These are phyloP conservation scores for Pseudolycoriella hygida DNA, from an alignment of 2,888 invertebrate genomes.

Conservation along the genomic window DNA sequence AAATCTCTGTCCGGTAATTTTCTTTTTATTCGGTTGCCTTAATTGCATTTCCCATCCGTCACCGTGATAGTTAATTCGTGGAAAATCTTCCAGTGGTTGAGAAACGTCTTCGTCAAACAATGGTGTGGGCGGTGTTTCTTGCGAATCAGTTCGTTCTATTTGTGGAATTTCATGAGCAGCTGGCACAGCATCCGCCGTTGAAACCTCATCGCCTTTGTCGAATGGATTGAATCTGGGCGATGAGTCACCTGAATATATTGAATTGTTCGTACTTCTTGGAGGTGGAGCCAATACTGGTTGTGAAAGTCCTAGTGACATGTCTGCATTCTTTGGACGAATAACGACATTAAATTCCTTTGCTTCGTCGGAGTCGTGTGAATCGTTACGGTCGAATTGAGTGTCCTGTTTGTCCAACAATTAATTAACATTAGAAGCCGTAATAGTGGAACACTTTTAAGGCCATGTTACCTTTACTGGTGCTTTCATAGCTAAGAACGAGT, in stretches of 20 bases:
- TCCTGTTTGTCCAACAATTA: slow-evolving; percentile 18
- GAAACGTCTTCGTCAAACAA: slow-evolving; percentile 88
- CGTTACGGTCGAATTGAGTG: slow-evolving; percentile 28
- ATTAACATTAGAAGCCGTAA: slow-evolving; percentile 45
- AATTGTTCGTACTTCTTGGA: slow-evolving; percentile 16
- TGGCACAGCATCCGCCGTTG: slow-evolving; percentile 15
- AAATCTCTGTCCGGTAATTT: slow-evolving; percentile 83
- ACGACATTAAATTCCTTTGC: slow-evolving; percentile 66
- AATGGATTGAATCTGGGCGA: slow-evolving; percentile 65
- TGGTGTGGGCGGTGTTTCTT: slow-evolving; percentile 81
- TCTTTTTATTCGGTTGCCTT: slow-evolving; percentile 91
- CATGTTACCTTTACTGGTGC: slow-evolving; percentile 36
- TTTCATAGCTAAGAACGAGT: slow-evolving; percentile 62
- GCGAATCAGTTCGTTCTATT: slow-evolving; percentile 36
- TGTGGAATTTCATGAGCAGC: slow-evolving; percentile 18
- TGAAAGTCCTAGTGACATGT: slow-evolving; percentile 26
- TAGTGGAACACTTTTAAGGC: slow-evolving; percentile 31
- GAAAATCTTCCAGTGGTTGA: slow-evolving; percentile 81
- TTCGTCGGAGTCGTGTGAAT: slow-evolving; percentile 61
- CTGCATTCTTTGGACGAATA: slow-evolving; percentile 38
- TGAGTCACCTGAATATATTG: slow-evolving; percentile 28
- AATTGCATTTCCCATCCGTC: slow-evolving; percentile 95
- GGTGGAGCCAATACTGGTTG: slow-evolving; percentile 63
- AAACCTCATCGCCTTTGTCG: slow-evolving; percentile 36
- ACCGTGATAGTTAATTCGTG: slow-evolving; percentile 53